phyloP scores from a whole-genome alignment of 2,888 invertebrate genomes.

The Seira musarum region DNA sequence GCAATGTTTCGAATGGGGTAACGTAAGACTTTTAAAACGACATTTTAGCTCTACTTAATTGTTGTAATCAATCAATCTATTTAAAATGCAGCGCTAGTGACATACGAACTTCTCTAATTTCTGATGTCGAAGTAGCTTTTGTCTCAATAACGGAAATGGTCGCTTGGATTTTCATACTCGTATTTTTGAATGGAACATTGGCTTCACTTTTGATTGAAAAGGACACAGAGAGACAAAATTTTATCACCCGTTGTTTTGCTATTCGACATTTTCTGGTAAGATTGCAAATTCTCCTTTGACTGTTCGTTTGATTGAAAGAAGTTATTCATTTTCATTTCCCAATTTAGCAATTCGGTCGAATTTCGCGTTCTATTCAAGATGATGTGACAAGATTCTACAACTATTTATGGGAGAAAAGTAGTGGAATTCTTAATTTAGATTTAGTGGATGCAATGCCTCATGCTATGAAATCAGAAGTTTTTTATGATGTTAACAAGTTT shows the following conservation, averaged over 20 bases:
- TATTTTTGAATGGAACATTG: conserved; percentile 60
- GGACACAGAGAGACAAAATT: conserved; percentile 66
- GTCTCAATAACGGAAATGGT: conserved; percentile 58
- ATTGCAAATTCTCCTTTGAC: background rate
- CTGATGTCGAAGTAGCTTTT: conserved; percentile 57
- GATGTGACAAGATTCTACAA: conserved; percentile 65
- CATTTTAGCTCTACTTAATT: background rate
- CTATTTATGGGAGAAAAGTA: conserved; percentile 65
- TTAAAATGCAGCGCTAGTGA: conserved; percentile 58
- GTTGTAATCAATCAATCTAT: background rate
- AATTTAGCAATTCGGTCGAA: conserved; percentile 38
- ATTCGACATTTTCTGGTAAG: conserved; percentile 64
- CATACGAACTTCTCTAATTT: conserved; percentile 43
- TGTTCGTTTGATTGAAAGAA: background rate
- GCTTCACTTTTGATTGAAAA: conserved; percentile 67
- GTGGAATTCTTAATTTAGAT: conserved; percentile 64
- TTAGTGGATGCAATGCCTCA: conserved; percentile 65
- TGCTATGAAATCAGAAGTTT: conserved; percentile 66
- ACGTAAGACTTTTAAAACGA: background rate
- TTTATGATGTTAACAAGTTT: conserved; percentile 68
- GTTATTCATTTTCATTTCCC: background rate
- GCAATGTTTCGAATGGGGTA: conserved; percentile 65
- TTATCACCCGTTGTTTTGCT: conserved; percentile 61
- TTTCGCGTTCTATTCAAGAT: conserved; percentile 27
- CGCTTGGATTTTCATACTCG: conserved; percentile 66